Evolutionary conservation across 2,888 invertebrate species (phyloP), one percentile per base, ranked within the genome.

Genomic region (Lampropteryx suffumata): DNA sequence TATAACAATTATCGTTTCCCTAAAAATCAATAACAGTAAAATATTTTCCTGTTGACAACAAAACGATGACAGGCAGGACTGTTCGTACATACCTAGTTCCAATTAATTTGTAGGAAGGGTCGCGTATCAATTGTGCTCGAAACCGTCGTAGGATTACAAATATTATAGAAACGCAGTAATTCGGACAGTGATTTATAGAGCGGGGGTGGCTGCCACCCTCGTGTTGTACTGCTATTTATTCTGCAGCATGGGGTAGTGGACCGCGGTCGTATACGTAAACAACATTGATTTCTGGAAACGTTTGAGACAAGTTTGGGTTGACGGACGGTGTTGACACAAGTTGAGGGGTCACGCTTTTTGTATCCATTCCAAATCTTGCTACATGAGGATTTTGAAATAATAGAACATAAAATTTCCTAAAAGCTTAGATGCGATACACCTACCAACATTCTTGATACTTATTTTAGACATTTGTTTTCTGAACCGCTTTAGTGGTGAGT

Each of bases 101-200:
- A 79, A 82, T 83, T 82, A 83, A 82, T 83, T 76, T 76, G 64
- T 65, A 64, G 67, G 55, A 64, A 60, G 71, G 62, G 69, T 71
- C 67, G 76, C 73, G 74, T 71, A 73, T 73, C 76, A 73, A 79
- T 82, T 76, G 79, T 79, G 69, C 69, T 65, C 62, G 64, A 68
- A 71, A 75, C 72, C 82, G 79, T 76, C 79, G 81, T 71, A 69
- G 79, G 80, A 80, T 82, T 82, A 82, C 80, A 79, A 82, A 81
- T 83, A 80, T 86, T 84, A 82, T 83, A 87, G 84, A 84, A 86
- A 82, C 82, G 79, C 76, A 74, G 85, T 86, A 87, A 88, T 85
- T 86, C 79, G 84, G 88, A 88, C 89, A 88, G 84, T 89, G 89
- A 89, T 90, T 90, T 90, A 90, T 90, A 87, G 77, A 82, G 77